Evolutionary conservation across 2,888 invertebrate species (phyloP).

Genomic region (Plebejus melissa): DNA sequence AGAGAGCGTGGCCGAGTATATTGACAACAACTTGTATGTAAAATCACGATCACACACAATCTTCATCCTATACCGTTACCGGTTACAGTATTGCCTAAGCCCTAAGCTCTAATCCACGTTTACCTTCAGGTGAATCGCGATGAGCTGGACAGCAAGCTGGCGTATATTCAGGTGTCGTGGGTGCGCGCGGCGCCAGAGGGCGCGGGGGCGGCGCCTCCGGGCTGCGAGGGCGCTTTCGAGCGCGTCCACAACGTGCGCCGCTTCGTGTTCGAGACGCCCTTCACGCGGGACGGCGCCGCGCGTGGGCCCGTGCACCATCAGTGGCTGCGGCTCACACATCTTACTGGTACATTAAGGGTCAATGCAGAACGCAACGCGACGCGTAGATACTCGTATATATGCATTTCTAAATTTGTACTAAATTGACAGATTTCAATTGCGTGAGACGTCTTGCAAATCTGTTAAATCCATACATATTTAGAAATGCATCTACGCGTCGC

Average conservation of each 20-base stretch:
- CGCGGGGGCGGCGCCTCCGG: constrained; percentile 82
- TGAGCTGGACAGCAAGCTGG: constrained; percentile 89
- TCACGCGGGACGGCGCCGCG: constrained; percentile 90
- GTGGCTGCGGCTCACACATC: constrained; percentile 93
- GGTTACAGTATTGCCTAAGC: too few species aligned
- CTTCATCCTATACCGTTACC: too few species aligned
- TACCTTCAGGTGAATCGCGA: constrained; percentile 81
- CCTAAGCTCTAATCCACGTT: neutral
- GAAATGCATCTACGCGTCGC: too few species aligned
- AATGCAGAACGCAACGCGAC: too few species aligned
- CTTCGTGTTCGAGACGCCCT: constrained; percentile 97
- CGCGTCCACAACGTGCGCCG: constrained; percentile 92
- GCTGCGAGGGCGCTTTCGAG: constrained; percentile 91
- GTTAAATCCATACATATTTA: too few species aligned
- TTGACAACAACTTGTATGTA: too few species aligned
- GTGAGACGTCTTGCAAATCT: too few species aligned
- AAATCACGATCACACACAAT: too few species aligned
- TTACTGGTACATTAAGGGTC: constrained; percentile 83
- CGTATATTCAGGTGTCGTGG: constrained; percentile 96
- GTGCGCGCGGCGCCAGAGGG: constrained; percentile 96
- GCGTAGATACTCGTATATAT: too few species aligned
- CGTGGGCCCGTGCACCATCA: constrained; percentile 92
- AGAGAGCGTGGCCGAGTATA: too few species aligned
- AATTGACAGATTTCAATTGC: too few species aligned
- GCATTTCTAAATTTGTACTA: too few species aligned